Evolutionary conservation across 2,113 vertebrate species (phyloP), one percentile per base, ranked within the genome.

Genomic region (Nerophis ophidion): DNA sequence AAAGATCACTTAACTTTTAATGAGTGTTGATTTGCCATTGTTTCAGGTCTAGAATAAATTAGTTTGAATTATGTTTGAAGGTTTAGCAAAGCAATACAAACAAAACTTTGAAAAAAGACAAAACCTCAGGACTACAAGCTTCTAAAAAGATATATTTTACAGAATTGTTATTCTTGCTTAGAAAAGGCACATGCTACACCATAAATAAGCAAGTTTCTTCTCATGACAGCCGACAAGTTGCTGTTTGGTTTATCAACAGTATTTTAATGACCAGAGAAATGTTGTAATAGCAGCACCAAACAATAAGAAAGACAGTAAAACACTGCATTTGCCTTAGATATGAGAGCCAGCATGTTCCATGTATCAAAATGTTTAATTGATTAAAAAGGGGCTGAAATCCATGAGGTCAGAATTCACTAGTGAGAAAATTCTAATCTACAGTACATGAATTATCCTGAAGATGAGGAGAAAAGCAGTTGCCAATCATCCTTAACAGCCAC

Each of bases 341-440:
- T n/a, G 17, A 52, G 15, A 16, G 14, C n/a, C 36, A 56, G 53
- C n/a, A 16, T 2, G 4, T 44, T 40, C 13, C 40, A 2, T 26
- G n/a, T 51, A 11, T 57, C 17, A 63, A 61, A 54, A 61, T 52
- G 50, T 34, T 36, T 13, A 54, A 36, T 54, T 10, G n/a, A 56
- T 5, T 42, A 9, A 40, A 56, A 55, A 55, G n/a, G 40, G 38
- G 19, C 1, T 56, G 44, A 68, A 55, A 47, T 48, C 40, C 15
- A 54, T 34, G 8, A 12, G 52, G 8, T 8, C 5, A 57, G 61
- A 38, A 15, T 38, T 17, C 33, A 60, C 36, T 40, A 55, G 15
- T 40, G 8, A 2, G 13, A 35, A 36, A 7, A 16, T 5, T 11
- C 16, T 3, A 6, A 44, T 26, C 26, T 26, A 26, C 26, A 26